Evolutionary conservation across 2,797 vertebrate genomes (phyloP).

Genomic region (Eulemur rubriventer): DNA sequence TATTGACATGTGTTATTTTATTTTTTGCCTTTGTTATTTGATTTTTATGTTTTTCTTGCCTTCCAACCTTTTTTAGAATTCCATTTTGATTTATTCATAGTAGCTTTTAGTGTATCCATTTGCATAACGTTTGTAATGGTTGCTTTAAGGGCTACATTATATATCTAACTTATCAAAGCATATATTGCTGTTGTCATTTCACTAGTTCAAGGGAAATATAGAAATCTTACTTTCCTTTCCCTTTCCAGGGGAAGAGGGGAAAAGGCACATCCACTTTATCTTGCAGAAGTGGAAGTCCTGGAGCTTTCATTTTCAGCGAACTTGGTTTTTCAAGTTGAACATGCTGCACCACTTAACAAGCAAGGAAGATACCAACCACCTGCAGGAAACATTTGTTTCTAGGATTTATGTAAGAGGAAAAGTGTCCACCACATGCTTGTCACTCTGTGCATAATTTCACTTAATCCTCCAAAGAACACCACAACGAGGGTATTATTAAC

Average conservation of each 20-base stretch:
- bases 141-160: background rate
- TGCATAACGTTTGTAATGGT: background rate
- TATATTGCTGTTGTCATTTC: background rate
- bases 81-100: background rate
- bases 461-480: constrained; percentile 53
- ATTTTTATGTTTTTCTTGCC: background rate
- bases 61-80: background rate
- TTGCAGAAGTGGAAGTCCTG: background rate
- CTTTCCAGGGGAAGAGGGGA: background rate
- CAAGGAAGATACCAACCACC: constrained; percentile 32
- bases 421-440: constrained; percentile 15
- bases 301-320: constrained; percentile 13
- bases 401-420: constrained; percentile 34
- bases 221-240: background rate
- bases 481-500: background rate
- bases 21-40: background rate
- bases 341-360: constrained; percentile 10
- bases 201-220: background rate
- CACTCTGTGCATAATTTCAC: constrained; percentile 50
- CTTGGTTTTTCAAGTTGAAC: constrained; percentile 16
- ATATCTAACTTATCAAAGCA: background rate
- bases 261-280: background rate
- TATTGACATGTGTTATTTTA: background rate
- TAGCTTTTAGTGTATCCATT: background rate
- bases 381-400: constrained; percentile 53